phyloP scores from a whole-genome alignment of 2,797 vertebrate species.

The Scarus forsteni region DNA sequence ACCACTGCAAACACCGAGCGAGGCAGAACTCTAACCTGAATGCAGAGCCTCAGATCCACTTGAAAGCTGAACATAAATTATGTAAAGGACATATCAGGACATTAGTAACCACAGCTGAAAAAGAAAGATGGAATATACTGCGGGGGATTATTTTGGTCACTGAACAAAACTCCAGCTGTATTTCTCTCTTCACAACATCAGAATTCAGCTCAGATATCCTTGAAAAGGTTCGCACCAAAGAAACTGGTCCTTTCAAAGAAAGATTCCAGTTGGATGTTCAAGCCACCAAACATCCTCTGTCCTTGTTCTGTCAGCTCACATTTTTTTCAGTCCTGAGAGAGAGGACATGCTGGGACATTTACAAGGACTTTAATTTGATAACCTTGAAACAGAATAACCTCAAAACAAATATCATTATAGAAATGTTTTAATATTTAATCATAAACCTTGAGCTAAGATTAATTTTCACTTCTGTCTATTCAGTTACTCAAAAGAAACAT shows the following conservation, averaged over 20 bases:
- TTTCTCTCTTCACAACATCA: background rate
- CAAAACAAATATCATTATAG: no score
- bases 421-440: no score
- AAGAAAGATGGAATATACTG: background rate
- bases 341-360: background rate
- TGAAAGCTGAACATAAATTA: background rate
- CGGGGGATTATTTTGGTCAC: background rate
- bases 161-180: background rate
- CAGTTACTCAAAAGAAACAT: no score
- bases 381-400: background rate
- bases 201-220: background rate
- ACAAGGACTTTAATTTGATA: background rate
- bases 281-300: background rate
- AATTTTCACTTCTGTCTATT: no score
- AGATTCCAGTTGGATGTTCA: background rate
- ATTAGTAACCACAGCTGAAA: no score
- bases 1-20: background rate
- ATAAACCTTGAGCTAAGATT: no score
- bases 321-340: background rate
- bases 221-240: background rate
- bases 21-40: background rate
- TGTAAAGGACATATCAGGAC: background rate
- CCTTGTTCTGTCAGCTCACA: background rate
- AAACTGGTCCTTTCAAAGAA: background rate
- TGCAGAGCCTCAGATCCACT: background rate